Evolutionary conservation across 2,888 invertebrate genomes (phyloP).

Genomic region (Sarcophaga carnaria): DNA sequence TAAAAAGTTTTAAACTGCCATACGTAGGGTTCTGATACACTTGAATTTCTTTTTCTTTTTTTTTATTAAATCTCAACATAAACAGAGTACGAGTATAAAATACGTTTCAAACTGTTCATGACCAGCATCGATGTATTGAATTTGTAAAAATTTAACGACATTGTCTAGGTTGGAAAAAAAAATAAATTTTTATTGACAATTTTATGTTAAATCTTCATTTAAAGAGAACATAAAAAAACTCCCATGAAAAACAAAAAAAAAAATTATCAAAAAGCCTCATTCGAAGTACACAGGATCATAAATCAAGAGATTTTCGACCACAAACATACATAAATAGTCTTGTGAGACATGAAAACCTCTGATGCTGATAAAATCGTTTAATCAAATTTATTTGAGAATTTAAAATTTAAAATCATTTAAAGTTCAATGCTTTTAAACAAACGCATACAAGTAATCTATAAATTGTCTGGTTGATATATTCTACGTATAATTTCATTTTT

Average conservation of each 20-base stretch:
- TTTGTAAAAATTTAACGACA: constrained; percentile 37
- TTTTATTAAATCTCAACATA: constrained; percentile 25
- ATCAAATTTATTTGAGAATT: constrained; percentile 26
- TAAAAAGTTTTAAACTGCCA: no score
- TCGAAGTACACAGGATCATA: not conserved
- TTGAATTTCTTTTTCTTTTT: not conserved
- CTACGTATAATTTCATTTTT: no score
- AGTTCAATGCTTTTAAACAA: not conserved
- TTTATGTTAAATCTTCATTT: constrained; percentile 33
- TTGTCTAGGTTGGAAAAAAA: constrained; percentile 23
- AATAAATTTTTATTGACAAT: constrained; percentile 52
- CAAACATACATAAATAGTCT: not conserved
- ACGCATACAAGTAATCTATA: not conserved
- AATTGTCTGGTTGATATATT: constrained; percentile 17
- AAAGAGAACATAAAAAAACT: constrained; percentile 7
- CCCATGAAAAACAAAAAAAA: not conserved
- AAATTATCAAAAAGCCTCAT: not conserved
- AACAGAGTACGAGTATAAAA: constrained; percentile 18
- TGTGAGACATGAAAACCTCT: not conserved
- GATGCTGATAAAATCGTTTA: constrained; percentile 30
- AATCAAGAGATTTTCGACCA: constrained; percentile 7
- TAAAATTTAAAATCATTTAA: not conserved
- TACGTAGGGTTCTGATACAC: no score
- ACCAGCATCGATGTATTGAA: not conserved
- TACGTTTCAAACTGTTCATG: not conserved